Conservation (phyloP, 1,140 invertebrate genomes). For the Zaprionus kolodkinae region DNA sequence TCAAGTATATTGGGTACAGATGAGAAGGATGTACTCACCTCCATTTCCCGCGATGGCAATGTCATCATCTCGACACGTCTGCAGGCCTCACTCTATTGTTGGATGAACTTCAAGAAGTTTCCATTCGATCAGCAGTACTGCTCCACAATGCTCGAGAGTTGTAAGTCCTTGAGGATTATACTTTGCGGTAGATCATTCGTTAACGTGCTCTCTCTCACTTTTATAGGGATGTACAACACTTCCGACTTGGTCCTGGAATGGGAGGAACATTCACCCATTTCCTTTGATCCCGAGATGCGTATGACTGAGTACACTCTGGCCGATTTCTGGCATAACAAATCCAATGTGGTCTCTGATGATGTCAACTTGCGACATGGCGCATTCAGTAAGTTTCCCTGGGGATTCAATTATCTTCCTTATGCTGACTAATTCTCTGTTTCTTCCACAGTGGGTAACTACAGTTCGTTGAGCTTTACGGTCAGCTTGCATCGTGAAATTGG, state of each 20-base stretch:
- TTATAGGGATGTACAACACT: slow-evolving; percentile 89
- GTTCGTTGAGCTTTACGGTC: slow-evolving; percentile 91
- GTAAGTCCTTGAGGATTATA: slow-evolving; percentile 85
- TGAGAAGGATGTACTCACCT: slow-evolving; percentile 91
- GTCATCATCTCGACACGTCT: slow-evolving; percentile 90
- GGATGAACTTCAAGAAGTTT: slow-evolving; percentile 93
- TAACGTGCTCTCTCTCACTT: background rate
- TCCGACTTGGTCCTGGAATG: slow-evolving; percentile 90
- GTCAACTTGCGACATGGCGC: slow-evolving; percentile 87
- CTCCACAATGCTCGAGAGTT: slow-evolving; percentile 91
- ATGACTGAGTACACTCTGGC: slow-evolving; percentile 92
- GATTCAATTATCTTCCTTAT: background rate
- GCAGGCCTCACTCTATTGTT: slow-evolving; percentile 91
- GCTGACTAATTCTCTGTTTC: background rate
- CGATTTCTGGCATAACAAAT: slow-evolving; percentile 88
- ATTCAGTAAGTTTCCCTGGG: slow-evolving; percentile 85
- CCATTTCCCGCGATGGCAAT: slow-evolving; percentile 90
- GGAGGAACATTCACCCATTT: slow-evolving; percentile 89
- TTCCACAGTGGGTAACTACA: slow-evolving; percentile 90
- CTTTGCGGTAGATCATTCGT: no score
- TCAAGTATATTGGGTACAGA: slow-evolving; percentile 88
- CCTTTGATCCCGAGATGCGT: slow-evolving; percentile 90
- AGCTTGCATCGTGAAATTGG: slow-evolving; percentile 92
- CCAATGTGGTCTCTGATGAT: slow-evolving; percentile 86
- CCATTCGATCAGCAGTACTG: slow-evolving; percentile 93